Base-by-base conservation (phyloP, 2,888 invertebrate genomes). In the Leucophenga maculata region DNA sequence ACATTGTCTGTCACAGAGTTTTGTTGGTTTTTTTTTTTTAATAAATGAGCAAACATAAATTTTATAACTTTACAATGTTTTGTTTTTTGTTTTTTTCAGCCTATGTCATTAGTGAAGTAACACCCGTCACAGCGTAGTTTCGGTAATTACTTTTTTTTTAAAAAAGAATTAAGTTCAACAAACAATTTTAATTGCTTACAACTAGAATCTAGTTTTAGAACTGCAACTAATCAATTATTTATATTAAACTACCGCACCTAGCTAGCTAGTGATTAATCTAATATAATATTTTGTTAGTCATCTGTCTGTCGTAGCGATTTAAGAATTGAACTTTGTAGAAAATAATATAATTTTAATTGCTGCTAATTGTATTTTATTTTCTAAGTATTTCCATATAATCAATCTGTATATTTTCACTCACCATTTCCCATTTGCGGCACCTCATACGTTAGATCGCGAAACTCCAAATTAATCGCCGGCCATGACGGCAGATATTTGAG, bases 381-480 rank as follows among this genome's bases (percentile, higher is more conserved):
- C 8, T 11, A 39, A 6, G 3, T 39, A 11, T 39, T 39, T 39
- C 11, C 8, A 39, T 39, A 6, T 11, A 39, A 39, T 11, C 1
- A 39, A 6, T 1, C 6, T 6, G 11, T 11, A 39, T 11, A 39
- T 39, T 39, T 39, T 39, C 26, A 85, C 88, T 89, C 83, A 93
- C 93, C 91, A 89, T 90, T 91, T 79, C 91, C 90, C 46, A 93
- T 92, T 83, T 92, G 92, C 2, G 94, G 93, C 39, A 97, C 95
- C 0, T 93, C 92, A 86, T 94, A 97, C 0, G 93, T 93, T 55
- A 97, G 89, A 85, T 96, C 95, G 76, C 92, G 92, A 88, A 97
- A 97, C 85, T 94, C 94, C 72, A 97, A 92, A 87, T 95, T 93
- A 67, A 97, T 92, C 0, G 94, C 92, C 2, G 93, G 92, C 85